A percentile compares a stretch with the other conserved stretches of the same genome.
Evolutionary conservation across 2,113 vertebrate genomes (phyloP).

Genomic region (Sylvia atricapilla): DNA sequence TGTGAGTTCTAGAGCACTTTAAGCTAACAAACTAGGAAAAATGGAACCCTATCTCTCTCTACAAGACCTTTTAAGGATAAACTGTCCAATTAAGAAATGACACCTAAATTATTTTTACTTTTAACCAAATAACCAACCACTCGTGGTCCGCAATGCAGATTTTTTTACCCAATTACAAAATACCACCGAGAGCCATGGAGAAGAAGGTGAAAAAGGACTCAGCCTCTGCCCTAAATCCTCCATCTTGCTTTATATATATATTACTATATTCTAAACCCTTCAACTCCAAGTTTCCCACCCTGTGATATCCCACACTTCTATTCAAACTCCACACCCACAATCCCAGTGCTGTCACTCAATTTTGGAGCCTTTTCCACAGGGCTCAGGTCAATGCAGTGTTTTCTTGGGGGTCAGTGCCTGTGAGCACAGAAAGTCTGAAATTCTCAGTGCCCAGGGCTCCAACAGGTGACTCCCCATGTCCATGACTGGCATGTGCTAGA

Average conservation of each 20-base stretch:
- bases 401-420: not conserved
- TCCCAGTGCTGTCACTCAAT: not conserved
- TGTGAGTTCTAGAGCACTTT: not conserved
- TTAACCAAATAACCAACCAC: not conserved
- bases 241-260: not conserved
- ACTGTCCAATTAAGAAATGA: not conserved
- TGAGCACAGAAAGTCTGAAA: not conserved
- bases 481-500: fast-evolving
- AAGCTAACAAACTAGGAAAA: not conserved
- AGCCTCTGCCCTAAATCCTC: not conserved
- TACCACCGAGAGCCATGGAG: not conserved
- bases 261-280: not conserved
- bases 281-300: not conserved
- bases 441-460: not conserved
- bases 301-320: not conserved
- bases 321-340: not conserved
- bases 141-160: fast-evolving
- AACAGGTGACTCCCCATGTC: fast-evolving
- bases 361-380: not conserved
- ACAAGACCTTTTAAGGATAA: not conserved
- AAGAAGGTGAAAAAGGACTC: not conserved
- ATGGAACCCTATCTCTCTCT: not conserved
- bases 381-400: not conserved
- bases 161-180: not conserved
- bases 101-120: not conserved